Percentiles rank a stretch among this genome's conserved stretches.
Conservation (phyloP, 1,140 invertebrate species). For the Trichonephila clavata region DNA sequence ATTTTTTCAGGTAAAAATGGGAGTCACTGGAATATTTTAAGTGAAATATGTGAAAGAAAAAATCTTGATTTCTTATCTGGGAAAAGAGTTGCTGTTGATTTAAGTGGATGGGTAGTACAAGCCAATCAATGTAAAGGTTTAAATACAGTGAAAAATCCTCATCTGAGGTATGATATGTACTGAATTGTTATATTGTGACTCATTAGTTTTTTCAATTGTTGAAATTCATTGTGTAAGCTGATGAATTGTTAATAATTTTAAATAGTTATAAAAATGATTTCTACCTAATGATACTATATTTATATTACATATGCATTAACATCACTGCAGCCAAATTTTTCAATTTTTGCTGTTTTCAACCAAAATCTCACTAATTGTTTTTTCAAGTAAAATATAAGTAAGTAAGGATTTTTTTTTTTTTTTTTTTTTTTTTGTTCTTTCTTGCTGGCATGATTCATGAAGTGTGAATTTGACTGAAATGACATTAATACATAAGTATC, state of each 20-base stretch:
- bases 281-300: too few relatives aligned
- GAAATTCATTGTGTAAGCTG: neutral
- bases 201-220: neutral
- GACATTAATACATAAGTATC: too few relatives aligned
- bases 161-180: constrained; percentile 50
- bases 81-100: constrained; percentile 69
- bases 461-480: too few relatives aligned
- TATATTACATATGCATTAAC: too few relatives aligned
- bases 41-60: constrained; percentile 18
- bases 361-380: too few relatives aligned
- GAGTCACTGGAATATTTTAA: constrained; percentile 62
- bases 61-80: constrained; percentile 33
- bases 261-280: too few relatives aligned
- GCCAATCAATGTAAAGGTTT: constrained; percentile 1
- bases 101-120: constrained; percentile 74
- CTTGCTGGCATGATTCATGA: too few relatives aligned
- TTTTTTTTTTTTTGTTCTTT: too few relatives aligned
- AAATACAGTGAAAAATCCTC: constrained; percentile 31
- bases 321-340: too few relatives aligned
- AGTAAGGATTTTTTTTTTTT: too few relatives aligned
- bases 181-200: neutral
- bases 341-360: too few relatives aligned
- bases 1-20: constrained; percentile 44
- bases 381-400: too few relatives aligned
- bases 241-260: neutral